Percentiles rank a stretch among this genome's conserved stretches.
phyloP scores from a whole-genome alignment of 2,797 vertebrate species.

The Tadarida brasiliensis region DNA sequence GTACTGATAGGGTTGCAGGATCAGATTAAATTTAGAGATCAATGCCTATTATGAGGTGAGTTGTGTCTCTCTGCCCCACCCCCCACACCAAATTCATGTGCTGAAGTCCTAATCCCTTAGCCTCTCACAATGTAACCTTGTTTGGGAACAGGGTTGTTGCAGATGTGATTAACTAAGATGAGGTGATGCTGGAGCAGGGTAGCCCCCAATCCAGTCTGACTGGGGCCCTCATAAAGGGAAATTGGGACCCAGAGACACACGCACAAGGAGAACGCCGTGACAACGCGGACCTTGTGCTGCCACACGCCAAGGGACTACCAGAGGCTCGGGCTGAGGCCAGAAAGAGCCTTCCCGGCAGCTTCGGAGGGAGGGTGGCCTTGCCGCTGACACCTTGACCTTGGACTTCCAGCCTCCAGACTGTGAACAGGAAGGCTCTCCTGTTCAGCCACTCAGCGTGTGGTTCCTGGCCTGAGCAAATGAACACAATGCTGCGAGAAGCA shows the following conservation, averaged over 20 bases:
- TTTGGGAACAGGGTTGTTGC: not conserved
- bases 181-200: not conserved
- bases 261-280: accelerated
- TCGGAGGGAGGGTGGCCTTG: accelerated
- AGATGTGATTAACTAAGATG: not conserved
- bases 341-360: not conserved
- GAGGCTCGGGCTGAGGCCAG: not conserved
- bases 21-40: not conserved
- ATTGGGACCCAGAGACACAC: too few relatives aligned
- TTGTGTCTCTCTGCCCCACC: too few relatives aligned
- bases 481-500: not conserved
- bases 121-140: not conserved
- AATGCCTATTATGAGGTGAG: not conserved
- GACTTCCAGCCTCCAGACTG: not conserved
- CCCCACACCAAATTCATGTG: not conserved
- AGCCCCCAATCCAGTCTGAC: too few relatives aligned
- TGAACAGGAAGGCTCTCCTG: not conserved
- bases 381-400: not conserved
- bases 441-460: not conserved
- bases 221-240: not conserved
- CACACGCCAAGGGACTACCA: not conserved
- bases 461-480: not conserved
- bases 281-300: not conserved
- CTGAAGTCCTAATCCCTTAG: not conserved
- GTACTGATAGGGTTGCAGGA: not conserved